Conservation (phyloP, 2,797 vertebrate genomes). For the Gymnoscopelus braueri region DNA sequence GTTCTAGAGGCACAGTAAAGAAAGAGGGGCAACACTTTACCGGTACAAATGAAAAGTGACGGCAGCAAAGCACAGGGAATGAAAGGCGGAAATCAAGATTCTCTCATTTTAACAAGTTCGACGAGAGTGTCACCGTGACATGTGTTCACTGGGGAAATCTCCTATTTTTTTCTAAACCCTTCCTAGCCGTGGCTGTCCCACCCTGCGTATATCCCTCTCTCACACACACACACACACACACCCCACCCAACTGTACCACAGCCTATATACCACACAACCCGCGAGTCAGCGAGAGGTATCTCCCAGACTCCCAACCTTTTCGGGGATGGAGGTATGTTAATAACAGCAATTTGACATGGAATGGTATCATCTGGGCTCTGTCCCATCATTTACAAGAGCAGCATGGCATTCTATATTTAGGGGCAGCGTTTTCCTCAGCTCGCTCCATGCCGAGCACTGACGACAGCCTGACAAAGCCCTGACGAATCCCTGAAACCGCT, state of each 20-base stretch:
- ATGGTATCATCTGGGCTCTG: constrained; percentile 59
- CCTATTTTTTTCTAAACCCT: background rate
- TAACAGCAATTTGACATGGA: constrained; percentile 68
- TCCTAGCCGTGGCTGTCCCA: background rate
- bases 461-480: constrained; percentile 69
- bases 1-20: constrained; percentile 27
- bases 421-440: constrained; percentile 59
- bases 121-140: background rate
- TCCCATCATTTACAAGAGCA: constrained; percentile 49
- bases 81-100: background rate
- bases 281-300: constrained; percentile 23
- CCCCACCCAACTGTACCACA: background rate
- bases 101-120: background rate
- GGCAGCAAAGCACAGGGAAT: constrained; percentile 6
- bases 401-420: constrained; percentile 75
- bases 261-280: background rate
- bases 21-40: constrained; percentile 24
- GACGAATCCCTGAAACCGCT: constrained; percentile 25
- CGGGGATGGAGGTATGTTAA: constrained; percentile 63
- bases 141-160: constrained; percentile 1
- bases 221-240: background rate
- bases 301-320: constrained; percentile 31
- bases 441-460: constrained; percentile 37
- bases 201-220: background rate
- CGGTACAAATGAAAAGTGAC: constrained; percentile 17